Evolutionary conservation across 92 coral and sea anemone genomes (phyloP), one percentile per base, ranked within the genome.

Genomic region (Epizoanthus scotinus): DNA sequence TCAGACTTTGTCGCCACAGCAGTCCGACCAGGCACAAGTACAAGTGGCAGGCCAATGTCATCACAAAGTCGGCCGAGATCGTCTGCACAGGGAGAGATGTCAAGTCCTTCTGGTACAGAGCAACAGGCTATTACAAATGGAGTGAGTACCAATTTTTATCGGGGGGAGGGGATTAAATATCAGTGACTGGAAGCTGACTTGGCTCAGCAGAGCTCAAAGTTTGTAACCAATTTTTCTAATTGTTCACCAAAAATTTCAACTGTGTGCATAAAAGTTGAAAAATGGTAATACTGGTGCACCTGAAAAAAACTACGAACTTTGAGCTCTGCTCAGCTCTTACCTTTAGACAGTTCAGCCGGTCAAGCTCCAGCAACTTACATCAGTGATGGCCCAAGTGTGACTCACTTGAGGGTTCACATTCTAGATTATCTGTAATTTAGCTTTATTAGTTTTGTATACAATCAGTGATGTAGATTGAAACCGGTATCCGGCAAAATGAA

Each of bases 91-190:
- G 82, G 69, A 31, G 84, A 59, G 24, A 40, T 77, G 26, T 59
- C 78, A 8, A 27, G 42, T 21, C 90, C 55, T 14, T 86, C 79
- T 31, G 47, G 67, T 28, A 63, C 88, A 13, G 84, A 69, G 26
- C 89, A 78, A 77, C 72, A 82, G n/a, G 97, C 93, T 8, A 87
- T 89, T 22, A 92, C 92, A n/a, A 90, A 86, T 83, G 92, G 92
- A 86, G 94, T 90, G 83, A 59, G 91, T 44, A 55, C 6, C 14
- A 4, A 10, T 19, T 29, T 57, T 58, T 31, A 31, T 31, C 4
- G 4, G 36, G 36, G 36, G 36, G 36, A 31, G 36, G 36, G 36
- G 36, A 31, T 31, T 31, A 1, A 31, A 31, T 31, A 31, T 31
- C 36, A 31, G 4, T 72, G 78, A 38, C n/a, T 22, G 29, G 19